Percentiles rank a stretch among this genome's conserved stretches.
phyloP scores from a whole-genome alignment of 2,888 invertebrate species.

The Xanthia icteritia region DNA sequence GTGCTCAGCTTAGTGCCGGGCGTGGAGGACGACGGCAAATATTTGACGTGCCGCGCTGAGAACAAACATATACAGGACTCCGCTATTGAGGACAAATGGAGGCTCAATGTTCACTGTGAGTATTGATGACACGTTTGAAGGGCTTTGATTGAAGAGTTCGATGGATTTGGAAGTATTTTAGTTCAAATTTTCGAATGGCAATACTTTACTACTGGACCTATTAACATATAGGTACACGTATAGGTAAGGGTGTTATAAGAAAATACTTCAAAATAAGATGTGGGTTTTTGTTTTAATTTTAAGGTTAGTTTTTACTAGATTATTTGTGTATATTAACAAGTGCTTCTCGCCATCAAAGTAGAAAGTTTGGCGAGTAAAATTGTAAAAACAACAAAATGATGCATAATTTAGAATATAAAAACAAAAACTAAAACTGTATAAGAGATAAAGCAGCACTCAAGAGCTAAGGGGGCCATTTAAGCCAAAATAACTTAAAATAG shows the following conservation, averaged over 20 bases:
- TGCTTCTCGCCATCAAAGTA: no score
- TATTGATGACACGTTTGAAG: slow-evolving; percentile 70
- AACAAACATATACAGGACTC: slow-evolving; percentile 96
- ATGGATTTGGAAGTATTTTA: slow-evolving; percentile 26
- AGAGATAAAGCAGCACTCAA: background rate
- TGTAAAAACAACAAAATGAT: no score
- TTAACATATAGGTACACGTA: background rate
- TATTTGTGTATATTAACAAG: no score
- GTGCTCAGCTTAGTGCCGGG: slow-evolving; percentile 95
- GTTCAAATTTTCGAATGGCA: background rate
- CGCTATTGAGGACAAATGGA: slow-evolving; percentile 96
- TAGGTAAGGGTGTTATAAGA: background rate
- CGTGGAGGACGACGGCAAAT: slow-evolving; percentile 97
- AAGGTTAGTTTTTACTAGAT: no score
- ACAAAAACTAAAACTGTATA: no score
- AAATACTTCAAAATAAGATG: background rate
- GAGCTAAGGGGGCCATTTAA: no score
- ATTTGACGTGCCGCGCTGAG: slow-evolving; percentile 96
- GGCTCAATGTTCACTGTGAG: slow-evolving; percentile 97
- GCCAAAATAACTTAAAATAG: background rate
- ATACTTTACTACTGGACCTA: background rate
- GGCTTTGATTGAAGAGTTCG: slow-evolving; percentile 37
- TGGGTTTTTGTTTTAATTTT: no score
- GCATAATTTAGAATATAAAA: no score
- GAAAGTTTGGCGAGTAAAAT: no score